These are phyloP conservation scores for Caenorhabditis japonica DNA, from an alignment of 2,888 invertebrate species.

Conservation along the genomic window DNA sequence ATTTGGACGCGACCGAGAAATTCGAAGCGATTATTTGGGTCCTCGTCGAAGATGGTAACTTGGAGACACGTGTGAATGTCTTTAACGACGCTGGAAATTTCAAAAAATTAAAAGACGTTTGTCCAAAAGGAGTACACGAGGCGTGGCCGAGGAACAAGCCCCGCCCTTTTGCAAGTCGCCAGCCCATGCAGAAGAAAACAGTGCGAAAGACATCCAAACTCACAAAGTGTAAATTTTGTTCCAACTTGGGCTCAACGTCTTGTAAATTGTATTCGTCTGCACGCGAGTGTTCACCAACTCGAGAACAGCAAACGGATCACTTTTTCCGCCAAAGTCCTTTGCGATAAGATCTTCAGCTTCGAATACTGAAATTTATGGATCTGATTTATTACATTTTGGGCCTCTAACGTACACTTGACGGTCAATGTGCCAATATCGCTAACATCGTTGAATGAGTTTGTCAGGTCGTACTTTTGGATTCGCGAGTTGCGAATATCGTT, in stretches of 20 bases:
- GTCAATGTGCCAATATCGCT: constrained; percentile 79
- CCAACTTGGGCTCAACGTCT: constrained; percentile 95
- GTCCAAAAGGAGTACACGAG: neutral
- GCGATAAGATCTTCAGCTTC: constrained; percentile 88
- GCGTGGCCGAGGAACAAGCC: too few species aligned
- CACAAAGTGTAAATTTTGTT: constrained; percentile 98
- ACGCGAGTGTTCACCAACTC: constrained; percentile 91
- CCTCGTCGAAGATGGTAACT: constrained; percentile 96
- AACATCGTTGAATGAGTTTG: constrained; percentile 84
- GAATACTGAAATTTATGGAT: constrained; percentile 81
- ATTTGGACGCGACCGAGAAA: constrained; percentile 93
- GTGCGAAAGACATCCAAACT: too few species aligned
- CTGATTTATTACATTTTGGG: too few species aligned
- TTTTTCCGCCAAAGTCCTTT: constrained; percentile 92
- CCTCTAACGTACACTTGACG: constrained; percentile 11
- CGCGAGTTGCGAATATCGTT: constrained; percentile 61
- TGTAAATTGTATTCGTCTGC: constrained; percentile 98
- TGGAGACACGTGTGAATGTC: constrained; percentile 95
- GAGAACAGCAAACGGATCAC: constrained; percentile 97
- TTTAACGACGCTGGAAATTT: constrained; percentile 80
- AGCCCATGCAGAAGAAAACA: too few species aligned
- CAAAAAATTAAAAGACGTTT: neutral
- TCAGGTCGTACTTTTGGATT: constrained; percentile 80
- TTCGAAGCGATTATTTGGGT: constrained; percentile 93
- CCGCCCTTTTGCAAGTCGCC: too few species aligned